Evolutionary conservation across 2,113 vertebrate species (phyloP).

Genomic region (Hemichromis elongatus): DNA sequence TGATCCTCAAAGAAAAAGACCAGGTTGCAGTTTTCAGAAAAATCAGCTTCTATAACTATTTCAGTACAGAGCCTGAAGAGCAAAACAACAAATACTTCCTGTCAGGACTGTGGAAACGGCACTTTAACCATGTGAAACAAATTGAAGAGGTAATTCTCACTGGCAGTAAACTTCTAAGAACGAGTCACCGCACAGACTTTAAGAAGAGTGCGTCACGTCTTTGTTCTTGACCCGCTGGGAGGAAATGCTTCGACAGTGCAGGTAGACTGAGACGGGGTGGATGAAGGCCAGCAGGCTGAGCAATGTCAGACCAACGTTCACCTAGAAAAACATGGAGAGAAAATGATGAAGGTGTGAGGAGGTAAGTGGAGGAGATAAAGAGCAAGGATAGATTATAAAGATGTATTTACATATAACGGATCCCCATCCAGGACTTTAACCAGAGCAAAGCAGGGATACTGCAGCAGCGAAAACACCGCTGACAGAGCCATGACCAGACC

Average conservation of each 20-base stretch:
- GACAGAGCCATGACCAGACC: constrained; percentile 84
- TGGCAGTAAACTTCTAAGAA: background rate
- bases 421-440: constrained; percentile 73
- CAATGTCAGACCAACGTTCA: constrained; percentile 76
- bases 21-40: background rate
- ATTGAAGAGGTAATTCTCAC: background rate
- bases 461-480: constrained; percentile 79
- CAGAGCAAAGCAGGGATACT: constrained; percentile 82
- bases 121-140: background rate
- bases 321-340: constrained; percentile 56
- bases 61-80: background rate
- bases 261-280: constrained; percentile 77
- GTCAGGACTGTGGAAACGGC: background rate
- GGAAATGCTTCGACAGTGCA: constrained; percentile 60
- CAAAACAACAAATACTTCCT: background rate
- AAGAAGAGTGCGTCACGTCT: background rate
- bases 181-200: background rate
- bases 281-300: constrained; percentile 78
- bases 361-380: background rate
- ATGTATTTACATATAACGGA: constrained; percentile 79
- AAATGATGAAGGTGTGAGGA: background rate
- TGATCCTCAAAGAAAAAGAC: background rate
- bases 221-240: constrained; percentile 7
- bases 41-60: background rate
- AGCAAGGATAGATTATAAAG: accelerated